A percentile compares a stretch with the other conserved stretches of the same genome.
Evolutionary conservation across 2,797 vertebrate species (phyloP).

Genomic region (Danio jaintianensis): DNA sequence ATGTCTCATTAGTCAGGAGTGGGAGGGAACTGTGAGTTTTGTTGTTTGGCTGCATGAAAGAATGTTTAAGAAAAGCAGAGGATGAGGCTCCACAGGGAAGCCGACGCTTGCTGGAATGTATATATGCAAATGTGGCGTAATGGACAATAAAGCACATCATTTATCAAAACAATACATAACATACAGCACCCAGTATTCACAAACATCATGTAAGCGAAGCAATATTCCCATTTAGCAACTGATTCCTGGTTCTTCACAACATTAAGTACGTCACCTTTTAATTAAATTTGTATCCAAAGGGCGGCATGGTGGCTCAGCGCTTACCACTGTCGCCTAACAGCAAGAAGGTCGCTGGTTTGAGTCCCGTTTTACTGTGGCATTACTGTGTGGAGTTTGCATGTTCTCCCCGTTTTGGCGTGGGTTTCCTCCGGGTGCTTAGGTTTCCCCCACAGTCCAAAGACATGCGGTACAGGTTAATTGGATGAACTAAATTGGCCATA

Average conservation of each 20-base stretch:
- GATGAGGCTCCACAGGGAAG: background rate
- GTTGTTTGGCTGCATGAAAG: constrained; percentile 2
- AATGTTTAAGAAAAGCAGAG: background rate
- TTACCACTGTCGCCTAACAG: too few relatives aligned
- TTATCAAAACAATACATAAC: constrained; percentile 13
- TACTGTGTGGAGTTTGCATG: too few relatives aligned
- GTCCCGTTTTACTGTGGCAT: too few relatives aligned
- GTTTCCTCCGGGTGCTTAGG: too few relatives aligned
- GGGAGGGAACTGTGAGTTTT: background rate
- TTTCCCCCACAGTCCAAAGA: too few relatives aligned
- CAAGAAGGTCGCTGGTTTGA: too few relatives aligned
- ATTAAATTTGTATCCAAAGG: too few relatives aligned
- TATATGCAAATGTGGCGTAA: constrained; percentile 10
- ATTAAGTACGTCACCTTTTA: too few relatives aligned
- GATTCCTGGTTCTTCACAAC: background rate
- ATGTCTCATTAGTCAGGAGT: constrained; percentile 9
- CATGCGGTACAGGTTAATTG: too few relatives aligned
- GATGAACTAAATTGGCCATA: too few relatives aligned
- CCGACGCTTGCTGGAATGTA: background rate
- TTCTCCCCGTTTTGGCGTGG: too few relatives aligned
- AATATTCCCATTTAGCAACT: background rate
- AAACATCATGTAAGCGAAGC: background rate
- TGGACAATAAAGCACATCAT: background rate
- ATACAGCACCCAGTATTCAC: background rate
- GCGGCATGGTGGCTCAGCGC: too few relatives aligned